Base-by-base conservation (phyloP, 2,888 invertebrate species). In the Spialia ferax region DNA sequence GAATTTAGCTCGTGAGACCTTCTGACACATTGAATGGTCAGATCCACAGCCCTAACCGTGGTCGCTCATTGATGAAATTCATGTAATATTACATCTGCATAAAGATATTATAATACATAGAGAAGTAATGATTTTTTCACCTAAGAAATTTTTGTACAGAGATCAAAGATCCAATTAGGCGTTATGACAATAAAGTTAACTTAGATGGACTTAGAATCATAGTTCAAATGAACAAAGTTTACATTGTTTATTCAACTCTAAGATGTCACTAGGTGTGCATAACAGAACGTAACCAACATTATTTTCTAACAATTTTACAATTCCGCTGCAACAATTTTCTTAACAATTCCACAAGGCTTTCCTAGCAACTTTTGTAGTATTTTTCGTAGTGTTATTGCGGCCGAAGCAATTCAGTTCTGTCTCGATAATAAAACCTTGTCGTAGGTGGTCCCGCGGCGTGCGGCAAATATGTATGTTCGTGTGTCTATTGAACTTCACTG, bases 401-500 rank as follows among this genome's bases (percentile, higher is more conserved):
- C 78, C 73, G 72, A 74, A 75, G 71, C 76, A 75, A 71, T 79
- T 77, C 74, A 77, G 78, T 79, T 79, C 77, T 72, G 78, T 79
- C 77, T 79, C 75, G 75, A 80, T 80, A 83, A 84, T 89, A 88
- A 88, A 88, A 79, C 78, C 77, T 73, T 82, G 80, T 78, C 83
- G 86, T 89, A 85, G 91, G 90, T 91, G 85, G 85, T 82, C 85
- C 63, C 85, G 78, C 82, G 79, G 80, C 82, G 84, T 84, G 81
- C 78, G 80, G 79, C 79, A 83, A 81, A 84, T 83, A 86, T 80
- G 86, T 83, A 86, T 80, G 86, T 79, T 81, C 79, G 84, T 83
- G 85, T 85, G 83, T 83, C 88, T 89, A 90, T 90, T 87, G 84
- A 84, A 82, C 81, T 80, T 79, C 83, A 83, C 86, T 81, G 82